Evolutionary conservation across 2,113 vertebrate species (phyloP).

Genomic region (Lagopus muta): DNA sequence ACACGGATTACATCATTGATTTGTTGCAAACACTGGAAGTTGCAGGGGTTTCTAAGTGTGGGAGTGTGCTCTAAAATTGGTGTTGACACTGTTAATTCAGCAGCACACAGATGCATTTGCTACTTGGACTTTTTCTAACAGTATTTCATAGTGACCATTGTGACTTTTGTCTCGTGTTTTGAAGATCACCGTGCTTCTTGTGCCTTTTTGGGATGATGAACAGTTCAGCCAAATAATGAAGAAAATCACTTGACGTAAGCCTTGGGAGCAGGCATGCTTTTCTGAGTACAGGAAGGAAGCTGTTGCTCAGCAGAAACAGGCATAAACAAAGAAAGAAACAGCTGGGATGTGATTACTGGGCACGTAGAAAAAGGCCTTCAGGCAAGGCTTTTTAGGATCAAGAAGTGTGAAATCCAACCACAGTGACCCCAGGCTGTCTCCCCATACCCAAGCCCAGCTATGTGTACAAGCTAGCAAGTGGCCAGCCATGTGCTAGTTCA

Average conservation of each 20-base stretch:
- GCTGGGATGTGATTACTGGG: background rate
- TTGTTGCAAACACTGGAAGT: background rate
- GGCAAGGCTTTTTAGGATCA: background rate
- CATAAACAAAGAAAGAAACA: constrained; percentile 30
- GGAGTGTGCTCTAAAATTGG: background rate
- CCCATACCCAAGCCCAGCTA: background rate
- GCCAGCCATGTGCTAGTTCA: background rate
- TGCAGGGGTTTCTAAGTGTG: background rate
- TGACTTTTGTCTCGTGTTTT: background rate
- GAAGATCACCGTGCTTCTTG: background rate
- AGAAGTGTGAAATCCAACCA: background rate
- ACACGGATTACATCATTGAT: background rate
- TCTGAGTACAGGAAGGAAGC: background rate
- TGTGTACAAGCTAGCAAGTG: background rate
- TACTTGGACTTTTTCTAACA: background rate
- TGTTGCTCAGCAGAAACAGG: constrained; percentile 22
- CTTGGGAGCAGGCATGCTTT: background rate
- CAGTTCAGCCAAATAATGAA: background rate
- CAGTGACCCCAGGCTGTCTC: background rate
- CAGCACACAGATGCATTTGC: background rate
- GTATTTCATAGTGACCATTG: background rate
- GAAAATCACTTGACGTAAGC: background rate
- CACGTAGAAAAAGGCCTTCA: background rate
- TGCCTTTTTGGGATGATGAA: background rate
- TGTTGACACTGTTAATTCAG: background rate